Base-by-base conservation (phyloP, 2,113 vertebrate genomes). In the Gallinago jamesoni region DNA sequence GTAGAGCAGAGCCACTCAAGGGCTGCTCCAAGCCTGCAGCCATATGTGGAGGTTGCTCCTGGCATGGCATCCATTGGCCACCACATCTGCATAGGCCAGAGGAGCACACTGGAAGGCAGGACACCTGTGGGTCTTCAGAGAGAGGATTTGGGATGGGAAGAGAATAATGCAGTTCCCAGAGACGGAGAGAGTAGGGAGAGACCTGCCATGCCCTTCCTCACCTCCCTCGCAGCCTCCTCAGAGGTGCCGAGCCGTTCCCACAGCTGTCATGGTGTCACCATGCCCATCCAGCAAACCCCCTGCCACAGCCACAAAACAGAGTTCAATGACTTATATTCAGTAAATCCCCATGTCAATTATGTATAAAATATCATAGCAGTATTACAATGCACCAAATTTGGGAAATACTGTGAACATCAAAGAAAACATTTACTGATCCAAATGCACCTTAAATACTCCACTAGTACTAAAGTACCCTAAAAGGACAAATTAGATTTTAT, bases 211-310 rank as follows among this genome's bases (percentile, higher is more conserved):
- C 14, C 41, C 47, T 60, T 45, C 14, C 19, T 84, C 45, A 27
- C n/a, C 74, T 53, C 25, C 24, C 33, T 52, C 2, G 0, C 14
- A 48, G 57, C 47, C 25, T 52, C 23, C 37, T 9, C 27, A 47
- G 16, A 30, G 52, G 25, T 41, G 22, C 63, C 41, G 52, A 91
- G 33, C 25, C 19, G 19, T 77, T 73, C 25, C 37, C n/a, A 53
- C 5, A 17, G 18, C 33, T 0, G 0, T 30, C 18, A 39, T 2
- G 0, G 2, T 27, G 18, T 70, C 53, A 68, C 6, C 24, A 11
- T 45, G 21, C 11, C 62, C 41, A 41, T 19, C 25, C 67, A 59
- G 28, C 9, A 79, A 86, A 41, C 3, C 12, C 48, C 18, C 25
- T 35, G 27, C 50, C 45, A 64, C 30, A 74, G 39, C 33, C 45